Conservation (phyloP, 2,888 invertebrate species). For the Hoplodrina blanda region DNA sequence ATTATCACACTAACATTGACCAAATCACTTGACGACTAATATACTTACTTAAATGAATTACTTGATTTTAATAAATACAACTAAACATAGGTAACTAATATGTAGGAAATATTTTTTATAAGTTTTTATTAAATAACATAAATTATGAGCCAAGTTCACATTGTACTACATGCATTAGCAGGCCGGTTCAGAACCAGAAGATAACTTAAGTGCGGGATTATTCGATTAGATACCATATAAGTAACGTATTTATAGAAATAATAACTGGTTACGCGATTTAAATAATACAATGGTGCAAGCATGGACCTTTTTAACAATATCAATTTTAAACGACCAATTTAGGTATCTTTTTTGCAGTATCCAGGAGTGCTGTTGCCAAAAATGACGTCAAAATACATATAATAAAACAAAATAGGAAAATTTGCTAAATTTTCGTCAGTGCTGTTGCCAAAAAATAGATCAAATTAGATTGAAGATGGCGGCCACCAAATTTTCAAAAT, state of each 20-base stretch:
- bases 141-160: background rate
- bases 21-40: slow-evolving; percentile 5
- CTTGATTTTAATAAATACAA: slow-evolving; percentile 4
- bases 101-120: background rate
- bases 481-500: no score
- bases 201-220: slow-evolving; percentile 2
- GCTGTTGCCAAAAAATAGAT: no score
- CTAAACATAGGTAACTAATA: slow-evolving; percentile 18
- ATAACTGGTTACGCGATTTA: background rate
- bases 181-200: slow-evolving; percentile 22
- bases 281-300: no score
- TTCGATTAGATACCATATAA: background rate
- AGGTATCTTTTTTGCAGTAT: no score
- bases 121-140: background rate
- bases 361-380: no score
- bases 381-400: no score
- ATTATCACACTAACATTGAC: slow-evolving; percentile 9
- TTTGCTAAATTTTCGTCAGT: no score
- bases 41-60: background rate
- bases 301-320: no score
- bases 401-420: no score
- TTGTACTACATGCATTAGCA: slow-evolving; percentile 37
- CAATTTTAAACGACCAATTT: no score
- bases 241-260: background rate
- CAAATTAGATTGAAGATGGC: no score